phyloP scores from a whole-genome alignment of 2,113 vertebrate genomes.

The Psilopogon haemacephalus region DNA sequence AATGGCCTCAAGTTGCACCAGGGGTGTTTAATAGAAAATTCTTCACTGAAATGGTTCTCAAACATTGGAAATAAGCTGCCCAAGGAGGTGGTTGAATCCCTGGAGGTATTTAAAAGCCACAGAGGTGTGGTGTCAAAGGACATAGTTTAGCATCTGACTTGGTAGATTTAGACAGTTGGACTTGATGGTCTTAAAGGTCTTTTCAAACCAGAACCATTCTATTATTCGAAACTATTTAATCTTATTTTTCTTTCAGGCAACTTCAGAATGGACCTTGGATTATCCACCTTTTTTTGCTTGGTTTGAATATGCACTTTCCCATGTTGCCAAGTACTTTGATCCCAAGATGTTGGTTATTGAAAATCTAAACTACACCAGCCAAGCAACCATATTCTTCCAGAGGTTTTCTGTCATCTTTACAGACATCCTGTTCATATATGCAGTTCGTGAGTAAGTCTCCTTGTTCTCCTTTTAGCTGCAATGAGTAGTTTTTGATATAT shows the following conservation, averaged over 20 bases:
- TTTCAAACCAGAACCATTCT: no score
- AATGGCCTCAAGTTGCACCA: no score
- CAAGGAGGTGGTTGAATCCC: no score
- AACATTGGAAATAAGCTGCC: no score
- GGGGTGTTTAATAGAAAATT: no score
- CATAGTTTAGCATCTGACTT: no score
- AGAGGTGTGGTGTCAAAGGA: no score
- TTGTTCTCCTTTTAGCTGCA: background rate
- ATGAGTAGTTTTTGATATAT: background rate
- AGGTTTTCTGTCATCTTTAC: slow-evolving; percentile 88
- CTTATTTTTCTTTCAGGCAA: slow-evolving; percentile 74
- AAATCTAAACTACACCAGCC: slow-evolving; percentile 86
- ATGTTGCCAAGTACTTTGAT: slow-evolving; percentile 85
- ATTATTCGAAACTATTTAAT: background rate
- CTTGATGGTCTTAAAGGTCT: no score
- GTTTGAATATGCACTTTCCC: slow-evolving; percentile 88
- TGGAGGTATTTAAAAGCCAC: no score
- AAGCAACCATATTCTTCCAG: slow-evolving; percentile 85
- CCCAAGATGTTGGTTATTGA: slow-evolving; percentile 84
- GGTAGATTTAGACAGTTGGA: no score
- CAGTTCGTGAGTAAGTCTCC: slow-evolving; percentile 86
- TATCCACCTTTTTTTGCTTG: slow-evolving; percentile 96
- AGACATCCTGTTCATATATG: slow-evolving; percentile 86
- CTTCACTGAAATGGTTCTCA: no score
- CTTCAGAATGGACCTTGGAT: slow-evolving; percentile 94